Percentiles rank a stretch among this genome's conserved stretches.
phyloP scores from a whole-genome alignment of 2,888 invertebrate species.

The Steinernema carpocapsae region DNA sequence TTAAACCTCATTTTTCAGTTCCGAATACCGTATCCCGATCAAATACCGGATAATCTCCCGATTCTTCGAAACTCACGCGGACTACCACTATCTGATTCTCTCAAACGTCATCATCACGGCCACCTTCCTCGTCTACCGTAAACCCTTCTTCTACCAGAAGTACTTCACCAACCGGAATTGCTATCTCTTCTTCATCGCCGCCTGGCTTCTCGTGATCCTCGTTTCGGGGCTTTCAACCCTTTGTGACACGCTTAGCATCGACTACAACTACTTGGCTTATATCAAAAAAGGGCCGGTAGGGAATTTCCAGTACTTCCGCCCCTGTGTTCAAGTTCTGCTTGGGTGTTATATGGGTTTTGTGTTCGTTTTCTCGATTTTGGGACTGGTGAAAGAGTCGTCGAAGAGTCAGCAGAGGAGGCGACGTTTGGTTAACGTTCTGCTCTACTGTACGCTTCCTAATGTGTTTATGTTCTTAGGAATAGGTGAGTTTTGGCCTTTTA shows the following conservation, averaged over 20 bases:
- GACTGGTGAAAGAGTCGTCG: background rate
- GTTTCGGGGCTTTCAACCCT: background rate
- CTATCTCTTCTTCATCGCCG: background rate
- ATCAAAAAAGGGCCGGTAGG: background rate
- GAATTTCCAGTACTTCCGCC: constrained; percentile 18
- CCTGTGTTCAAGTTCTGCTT: background rate
- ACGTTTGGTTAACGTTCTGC: background rate
- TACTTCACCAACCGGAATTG: background rate
- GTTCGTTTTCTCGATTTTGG: background rate
- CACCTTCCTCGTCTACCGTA: constrained; percentile 10
- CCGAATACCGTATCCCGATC: background rate
- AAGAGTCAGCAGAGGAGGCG: background rate
- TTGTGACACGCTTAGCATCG: constrained; percentile 20
- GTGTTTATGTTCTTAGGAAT: constrained; percentile 8
- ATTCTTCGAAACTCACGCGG: background rate
- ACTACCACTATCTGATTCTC: constrained; percentile 16
- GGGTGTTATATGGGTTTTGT: background rate
- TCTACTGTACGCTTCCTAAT: constrained; percentile 8
- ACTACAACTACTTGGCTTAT: constrained; percentile 17
- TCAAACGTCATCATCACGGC: constrained; percentile 18
- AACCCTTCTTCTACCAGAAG: constrained; percentile 13
- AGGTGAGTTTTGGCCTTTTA: background rate
- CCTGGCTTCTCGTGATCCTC: background rate
- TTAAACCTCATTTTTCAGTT: background rate
- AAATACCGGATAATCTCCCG: background rate